phyloP scores from a whole-genome alignment of 2,797 vertebrate genomes.

The Betta splendens region DNA sequence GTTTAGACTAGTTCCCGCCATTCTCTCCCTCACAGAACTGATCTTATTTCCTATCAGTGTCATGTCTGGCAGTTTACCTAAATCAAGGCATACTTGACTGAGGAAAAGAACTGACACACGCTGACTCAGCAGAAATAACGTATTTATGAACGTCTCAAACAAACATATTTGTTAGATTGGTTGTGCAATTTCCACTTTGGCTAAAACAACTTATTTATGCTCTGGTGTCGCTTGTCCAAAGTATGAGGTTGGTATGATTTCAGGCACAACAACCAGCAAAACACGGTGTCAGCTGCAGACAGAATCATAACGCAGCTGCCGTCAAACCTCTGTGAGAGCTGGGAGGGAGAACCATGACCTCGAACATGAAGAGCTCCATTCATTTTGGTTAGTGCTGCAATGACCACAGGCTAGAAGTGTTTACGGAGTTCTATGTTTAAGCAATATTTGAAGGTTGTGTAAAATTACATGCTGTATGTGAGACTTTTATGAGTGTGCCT shows the following conservation, averaged over 20 bases:
- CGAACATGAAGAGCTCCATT: slow-evolving; percentile 5
- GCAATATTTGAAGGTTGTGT: background rate
- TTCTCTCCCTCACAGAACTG: background rate
- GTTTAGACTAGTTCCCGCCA: background rate
- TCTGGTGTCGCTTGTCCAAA: slow-evolving; percentile 11
- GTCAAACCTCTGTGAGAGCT: background rate
- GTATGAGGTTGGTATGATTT: slow-evolving; percentile 27
- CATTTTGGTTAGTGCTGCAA: background rate
- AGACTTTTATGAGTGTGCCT: background rate
- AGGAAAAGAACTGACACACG: background rate
- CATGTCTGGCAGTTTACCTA: background rate
- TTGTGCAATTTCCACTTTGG: slow-evolving; percentile 22
- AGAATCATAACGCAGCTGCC: slow-evolving; percentile 5
- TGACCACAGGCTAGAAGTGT: background rate
- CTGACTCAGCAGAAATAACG: background rate
- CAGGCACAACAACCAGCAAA: slow-evolving; percentile 27
- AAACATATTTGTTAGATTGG: background rate
- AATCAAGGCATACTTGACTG: background rate
- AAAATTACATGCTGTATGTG: background rate
- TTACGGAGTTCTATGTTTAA: background rate
- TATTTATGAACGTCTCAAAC: background rate
- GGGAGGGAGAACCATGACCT: background rate
- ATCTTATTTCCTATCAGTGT: slow-evolving; percentile 13
- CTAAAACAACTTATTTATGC: background rate
- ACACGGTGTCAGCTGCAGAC: slow-evolving; percentile 2